Percentiles rank a stretch among this genome's conserved stretches.
Conservation (phyloP, 2,113 vertebrate species). For the Hyperopisus bebe region DNA sequence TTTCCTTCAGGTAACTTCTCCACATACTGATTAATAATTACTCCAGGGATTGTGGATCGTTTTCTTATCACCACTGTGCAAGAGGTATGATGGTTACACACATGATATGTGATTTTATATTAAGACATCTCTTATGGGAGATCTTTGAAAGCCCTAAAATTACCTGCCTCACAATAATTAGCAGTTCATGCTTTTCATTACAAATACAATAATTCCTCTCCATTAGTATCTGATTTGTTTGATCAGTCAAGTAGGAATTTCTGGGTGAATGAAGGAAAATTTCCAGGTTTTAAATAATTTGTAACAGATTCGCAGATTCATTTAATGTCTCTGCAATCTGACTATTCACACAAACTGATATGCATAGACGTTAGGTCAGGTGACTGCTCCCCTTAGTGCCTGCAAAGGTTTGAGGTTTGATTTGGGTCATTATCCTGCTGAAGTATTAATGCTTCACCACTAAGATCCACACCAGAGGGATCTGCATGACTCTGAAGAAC, state of each 20-base stretch:
- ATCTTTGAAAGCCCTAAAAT: background rate
- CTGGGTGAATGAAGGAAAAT: background rate
- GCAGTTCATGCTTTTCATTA: background rate
- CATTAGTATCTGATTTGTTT: background rate
- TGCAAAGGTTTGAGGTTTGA: background rate
- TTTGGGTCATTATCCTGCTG: background rate
- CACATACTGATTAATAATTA: conserved; percentile 67
- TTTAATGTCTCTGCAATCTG: background rate
- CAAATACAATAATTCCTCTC: background rate
- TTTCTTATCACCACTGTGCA: conserved; percentile 54
- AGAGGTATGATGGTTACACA: conserved; percentile 31
- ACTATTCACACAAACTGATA: background rate
- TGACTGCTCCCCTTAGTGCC: background rate
- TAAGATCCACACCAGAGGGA: background rate
- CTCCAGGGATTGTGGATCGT: conserved; percentile 67
- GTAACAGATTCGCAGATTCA: background rate
- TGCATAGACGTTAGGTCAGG: background rate
- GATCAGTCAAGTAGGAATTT: background rate
- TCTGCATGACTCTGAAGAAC: background rate
- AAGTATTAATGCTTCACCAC: background rate
- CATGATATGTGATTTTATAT: background rate
- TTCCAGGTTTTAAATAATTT: background rate
- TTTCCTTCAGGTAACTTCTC: conserved; percentile 68
- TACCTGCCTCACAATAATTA: background rate
- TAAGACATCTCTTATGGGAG: background rate